Conservation (phyloP, 2,113 vertebrate species). For the Pterophyllum scalare region DNA sequence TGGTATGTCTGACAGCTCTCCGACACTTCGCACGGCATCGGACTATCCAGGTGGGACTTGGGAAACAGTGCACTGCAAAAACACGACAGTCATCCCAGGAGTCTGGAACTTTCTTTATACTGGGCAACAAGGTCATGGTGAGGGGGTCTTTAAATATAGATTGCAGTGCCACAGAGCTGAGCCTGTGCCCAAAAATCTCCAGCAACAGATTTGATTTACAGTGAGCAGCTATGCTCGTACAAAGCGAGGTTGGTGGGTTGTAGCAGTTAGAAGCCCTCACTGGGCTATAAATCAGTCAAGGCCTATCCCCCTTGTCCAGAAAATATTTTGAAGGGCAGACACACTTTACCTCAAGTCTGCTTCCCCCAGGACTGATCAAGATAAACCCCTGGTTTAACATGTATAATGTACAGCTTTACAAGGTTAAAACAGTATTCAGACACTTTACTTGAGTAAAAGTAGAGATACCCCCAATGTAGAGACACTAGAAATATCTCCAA, state of each 20-base stretch:
- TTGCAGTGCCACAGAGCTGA: conserved; percentile 43
- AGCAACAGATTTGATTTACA: conserved; percentile 65
- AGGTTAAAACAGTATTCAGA: not conserved
- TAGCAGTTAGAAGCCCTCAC: conserved; percentile 23
- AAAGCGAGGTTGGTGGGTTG: conserved; percentile 29
- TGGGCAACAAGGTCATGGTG: conserved; percentile 75
- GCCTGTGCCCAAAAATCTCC: conserved; percentile 46
- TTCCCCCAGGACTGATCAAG: conserved; percentile 21
- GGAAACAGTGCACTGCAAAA: conserved; percentile 46
- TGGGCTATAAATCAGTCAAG: conserved; percentile 35
- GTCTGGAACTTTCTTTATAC: conserved; percentile 67
- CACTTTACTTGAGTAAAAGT: not conserved
- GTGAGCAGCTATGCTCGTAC: conserved; percentile 36
- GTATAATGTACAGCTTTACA: not conserved
- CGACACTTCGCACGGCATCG: conserved; percentile 18
- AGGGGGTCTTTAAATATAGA: conserved; percentile 76
- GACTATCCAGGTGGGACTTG: conserved; percentile 46
- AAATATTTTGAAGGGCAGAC: conserved; percentile 50
- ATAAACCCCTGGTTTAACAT: conserved; percentile 40
- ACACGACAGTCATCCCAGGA: conserved; percentile 56
- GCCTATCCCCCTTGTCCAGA: not conserved
- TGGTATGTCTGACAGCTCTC: conserved; percentile 61
- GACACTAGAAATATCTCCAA: not conserved
- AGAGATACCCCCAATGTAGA: not conserved
- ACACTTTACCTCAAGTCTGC: conserved; percentile 16